Base-by-base conservation (phyloP, 2,888 invertebrate species). In the Drosophila lutescens region DNA sequence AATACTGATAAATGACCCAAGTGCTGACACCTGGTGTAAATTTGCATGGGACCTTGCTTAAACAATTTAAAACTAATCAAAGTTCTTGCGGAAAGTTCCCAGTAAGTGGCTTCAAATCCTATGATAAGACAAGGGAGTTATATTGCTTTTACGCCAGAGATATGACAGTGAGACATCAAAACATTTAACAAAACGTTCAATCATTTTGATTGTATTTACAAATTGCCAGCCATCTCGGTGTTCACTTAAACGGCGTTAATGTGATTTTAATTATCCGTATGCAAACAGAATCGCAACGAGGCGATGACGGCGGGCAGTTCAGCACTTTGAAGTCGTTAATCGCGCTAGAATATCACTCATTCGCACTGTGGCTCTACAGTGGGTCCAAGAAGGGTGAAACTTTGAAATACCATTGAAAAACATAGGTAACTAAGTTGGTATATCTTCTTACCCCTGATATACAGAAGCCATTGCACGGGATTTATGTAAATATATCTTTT, bases 211-310 rank as follows among this genome's bases (percentile, higher is more conserved):
- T 62, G 50, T 17, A 40, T 43, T 30, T 34, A 40, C 61, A 49
- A 70, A 34, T 44, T 38, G 36, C 36, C 40, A 47, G 15, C 44
- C 23, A 41, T 32, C 26, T 36, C 20, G 32, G 38, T 32, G 47
- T 41, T 20, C 66, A 67, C 47, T 65, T 71, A 68, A 70, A 67
- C 61, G 60, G 57, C 58, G 59, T 55, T 86, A 88, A 83, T 78
- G 76, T 66, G 73, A 73, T 73, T 74, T 78, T 86, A 86, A 80
- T 86, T 74, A 78, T 85, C 50, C 41, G 61, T 71, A 73, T 69
- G 67, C 70, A 77, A 74, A 74, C 62, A 67, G 41, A 73, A 65
- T 62, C 59, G 59, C 60, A 61, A 44, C 41, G 32, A 54, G 65
- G 23, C 62, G 67, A 56, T 58, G 58, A 74, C 58, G 49, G 40